These are phyloP conservation scores for Mythimna vitellina DNA, from an alignment of 2,888 invertebrate species.

Conservation along the genomic window DNA sequence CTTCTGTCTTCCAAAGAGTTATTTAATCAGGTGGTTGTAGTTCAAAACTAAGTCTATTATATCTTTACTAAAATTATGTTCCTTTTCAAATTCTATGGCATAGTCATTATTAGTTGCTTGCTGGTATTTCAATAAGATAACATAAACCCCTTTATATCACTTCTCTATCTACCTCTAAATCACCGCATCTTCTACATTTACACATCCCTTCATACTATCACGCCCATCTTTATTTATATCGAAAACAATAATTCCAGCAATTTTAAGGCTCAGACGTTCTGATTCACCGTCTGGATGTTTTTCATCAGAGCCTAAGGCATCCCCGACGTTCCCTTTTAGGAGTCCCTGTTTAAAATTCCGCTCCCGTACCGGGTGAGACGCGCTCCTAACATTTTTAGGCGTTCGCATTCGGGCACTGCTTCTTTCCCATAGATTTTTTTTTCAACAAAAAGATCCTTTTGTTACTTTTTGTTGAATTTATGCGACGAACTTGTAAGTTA, in stretches of 20 bases:
- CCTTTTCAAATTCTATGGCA: constrained; percentile 11
- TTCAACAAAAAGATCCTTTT: constrained; percentile 66
- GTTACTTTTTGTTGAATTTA: constrained; percentile 70
- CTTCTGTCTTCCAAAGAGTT: constrained; percentile 10
- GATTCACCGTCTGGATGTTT: constrained; percentile 74
- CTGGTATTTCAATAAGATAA: constrained; percentile 11
- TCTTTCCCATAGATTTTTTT: constrained; percentile 83
- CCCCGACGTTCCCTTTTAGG: constrained; percentile 81
- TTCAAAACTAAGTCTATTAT: constrained; percentile 5
- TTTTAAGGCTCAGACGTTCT: constrained; percentile 62
- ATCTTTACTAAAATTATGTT: constrained; percentile 2
- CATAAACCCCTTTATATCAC: constrained; percentile 18
- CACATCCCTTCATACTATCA: constrained; percentile 44
- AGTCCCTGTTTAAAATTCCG: constrained; percentile 87
- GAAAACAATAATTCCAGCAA: constrained; percentile 62
- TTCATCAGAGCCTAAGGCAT: constrained; percentile 75
- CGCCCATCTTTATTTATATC: constrained; percentile 57
- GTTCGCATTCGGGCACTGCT: constrained; percentile 80
- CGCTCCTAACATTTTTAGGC: constrained; percentile 86
- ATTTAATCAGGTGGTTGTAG: constrained; percentile 21
- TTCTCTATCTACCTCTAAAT: constrained; percentile 22
- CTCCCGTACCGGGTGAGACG: constrained; percentile 80
- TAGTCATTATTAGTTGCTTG: neutral
- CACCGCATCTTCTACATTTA: constrained; percentile 26
- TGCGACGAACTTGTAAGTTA: constrained; percentile 63